Evolutionary conservation across 35 echinoderm and acorn worm species (phyloP).

Genomic region (Nesometra sesokonis): DNA sequence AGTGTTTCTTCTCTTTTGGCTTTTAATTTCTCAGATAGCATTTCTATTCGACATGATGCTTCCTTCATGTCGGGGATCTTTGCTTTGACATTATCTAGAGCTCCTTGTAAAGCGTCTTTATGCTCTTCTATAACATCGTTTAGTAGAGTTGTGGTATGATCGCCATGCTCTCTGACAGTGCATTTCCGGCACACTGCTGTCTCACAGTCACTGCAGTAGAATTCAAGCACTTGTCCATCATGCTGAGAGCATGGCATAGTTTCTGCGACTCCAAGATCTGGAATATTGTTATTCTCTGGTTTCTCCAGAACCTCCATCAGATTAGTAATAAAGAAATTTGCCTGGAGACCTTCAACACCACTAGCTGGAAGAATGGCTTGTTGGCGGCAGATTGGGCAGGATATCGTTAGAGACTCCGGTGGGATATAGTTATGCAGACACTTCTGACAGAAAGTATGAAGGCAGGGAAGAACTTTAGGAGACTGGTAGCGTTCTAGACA

Average conservation of each 20-base stretch:
- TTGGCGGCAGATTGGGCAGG: conserved; percentile 88
- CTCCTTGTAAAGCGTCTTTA: conserved; percentile 60
- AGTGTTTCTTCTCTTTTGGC: conserved; percentile 55
- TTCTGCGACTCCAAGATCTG: not conserved
- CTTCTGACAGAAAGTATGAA: conserved; percentile 98
- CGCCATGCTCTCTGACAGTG: conserved; percentile 74
- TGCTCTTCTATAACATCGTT: conserved; percentile 85
- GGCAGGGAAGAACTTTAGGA: conserved; percentile 89
- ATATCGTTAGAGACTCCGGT: conserved; percentile 63
- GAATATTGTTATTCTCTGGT: conserved; percentile 69
- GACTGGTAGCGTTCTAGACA: conserved; percentile 86
- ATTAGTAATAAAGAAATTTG: conserved; percentile 97
- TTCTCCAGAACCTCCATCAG: conserved; percentile 96
- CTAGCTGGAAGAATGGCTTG: conserved; percentile 80
- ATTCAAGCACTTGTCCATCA: conserved; percentile 64
- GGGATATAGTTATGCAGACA: conserved; percentile 95
- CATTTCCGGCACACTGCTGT: conserved; percentile 83
- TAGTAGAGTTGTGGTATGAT: conserved; percentile 70
- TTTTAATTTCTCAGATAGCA: conserved; percentile 45
- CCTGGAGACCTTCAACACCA: conserved; percentile 80
- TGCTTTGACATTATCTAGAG: conserved; percentile 71
- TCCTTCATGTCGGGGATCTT: conserved; percentile 75
- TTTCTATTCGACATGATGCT: conserved; percentile 54
- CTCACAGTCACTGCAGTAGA: conserved; percentile 84
- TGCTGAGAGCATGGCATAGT: conserved; percentile 46